Conservation (phyloP, 1,140 invertebrate species). For the Hyphantria cunea region DNA sequence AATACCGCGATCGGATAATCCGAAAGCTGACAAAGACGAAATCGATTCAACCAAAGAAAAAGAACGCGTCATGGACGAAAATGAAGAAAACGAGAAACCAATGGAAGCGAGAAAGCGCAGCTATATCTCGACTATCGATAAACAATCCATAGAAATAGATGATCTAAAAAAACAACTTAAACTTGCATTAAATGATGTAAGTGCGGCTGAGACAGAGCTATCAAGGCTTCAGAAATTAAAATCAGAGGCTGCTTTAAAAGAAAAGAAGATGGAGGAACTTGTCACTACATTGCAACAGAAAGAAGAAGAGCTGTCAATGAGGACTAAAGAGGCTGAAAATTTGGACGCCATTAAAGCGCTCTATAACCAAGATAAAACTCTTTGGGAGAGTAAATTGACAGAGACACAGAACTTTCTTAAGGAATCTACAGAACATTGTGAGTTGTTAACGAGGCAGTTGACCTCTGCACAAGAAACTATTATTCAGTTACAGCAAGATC, state of each 20-base stretch:
- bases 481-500: slow-evolving; percentile 82
- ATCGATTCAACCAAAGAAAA: slow-evolving; percentile 77
- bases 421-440: slow-evolving; percentile 84
- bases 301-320: slow-evolving; percentile 86
- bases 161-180: slow-evolving; percentile 83
- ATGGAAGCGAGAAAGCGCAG: slow-evolving; percentile 77
- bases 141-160: slow-evolving; percentile 86
- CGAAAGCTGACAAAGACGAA: slow-evolving; percentile 74
- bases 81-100: slow-evolving; percentile 76
- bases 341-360: slow-evolving; percentile 84
- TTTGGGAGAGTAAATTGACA: slow-evolving; percentile 84
- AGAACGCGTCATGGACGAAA: slow-evolving; percentile 59
- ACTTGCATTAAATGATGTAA: slow-evolving; percentile 69
- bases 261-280: slow-evolving; percentile 88
- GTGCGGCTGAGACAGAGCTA: slow-evolving; percentile 85
- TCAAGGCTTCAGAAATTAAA: slow-evolving; percentile 87
- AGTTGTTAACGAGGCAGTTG: slow-evolving; percentile 84
- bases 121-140: slow-evolving; percentile 83
- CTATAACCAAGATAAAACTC: slow-evolving; percentile 84
- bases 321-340: slow-evolving; percentile 87
- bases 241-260: slow-evolving; percentile 83
- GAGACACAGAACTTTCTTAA: slow-evolving; percentile 84
- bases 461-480: slow-evolving; percentile 83
- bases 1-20: slow-evolving; percentile 73
- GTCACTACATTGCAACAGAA: slow-evolving; percentile 86